These are phyloP conservation scores for Eupithecia subumbrata DNA, from an alignment of 2,888 invertebrate species.

Conservation along the genomic window DNA sequence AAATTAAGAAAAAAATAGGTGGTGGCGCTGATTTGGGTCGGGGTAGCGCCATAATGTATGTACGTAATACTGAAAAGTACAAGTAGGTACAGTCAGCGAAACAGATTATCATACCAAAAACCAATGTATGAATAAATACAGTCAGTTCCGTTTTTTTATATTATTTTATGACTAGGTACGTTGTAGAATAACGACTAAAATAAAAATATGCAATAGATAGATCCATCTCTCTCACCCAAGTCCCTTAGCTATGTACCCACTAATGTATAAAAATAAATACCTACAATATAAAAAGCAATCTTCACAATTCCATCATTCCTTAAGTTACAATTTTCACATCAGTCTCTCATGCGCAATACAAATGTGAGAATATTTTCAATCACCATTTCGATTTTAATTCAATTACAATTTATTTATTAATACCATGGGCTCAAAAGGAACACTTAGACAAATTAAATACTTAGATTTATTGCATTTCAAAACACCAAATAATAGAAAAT, in stretches of 20 bases:
- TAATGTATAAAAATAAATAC: neutral
- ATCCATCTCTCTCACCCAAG: neutral
- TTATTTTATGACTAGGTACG: neutral
- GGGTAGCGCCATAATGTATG: too few relatives aligned
- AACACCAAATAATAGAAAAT: too few relatives aligned
- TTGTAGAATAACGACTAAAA: neutral
- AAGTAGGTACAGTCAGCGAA: neutral
- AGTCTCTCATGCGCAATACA: slow-evolving; percentile 12
- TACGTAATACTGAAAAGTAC: neutral
- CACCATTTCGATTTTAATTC: neutral
- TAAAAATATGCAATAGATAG: neutral
- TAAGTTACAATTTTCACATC: neutral
- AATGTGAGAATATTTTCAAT: neutral
- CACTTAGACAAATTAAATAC: too few relatives aligned
- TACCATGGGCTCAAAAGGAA: too few relatives aligned
- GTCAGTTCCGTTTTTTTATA: neutral
- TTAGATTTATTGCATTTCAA: too few relatives aligned
- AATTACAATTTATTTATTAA: too few relatives aligned
- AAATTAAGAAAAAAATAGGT: too few relatives aligned
- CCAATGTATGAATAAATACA: neutral
- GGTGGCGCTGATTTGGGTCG: too few relatives aligned
- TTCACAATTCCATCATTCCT: slow-evolving; percentile 4
- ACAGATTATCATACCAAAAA: neutral
- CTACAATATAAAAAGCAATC: neutral
- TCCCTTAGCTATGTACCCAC: neutral